These are phyloP conservation scores for Drosophila anomelani DNA, from an alignment of 2,888 invertebrate genomes.

Conservation along the genomic window DNA sequence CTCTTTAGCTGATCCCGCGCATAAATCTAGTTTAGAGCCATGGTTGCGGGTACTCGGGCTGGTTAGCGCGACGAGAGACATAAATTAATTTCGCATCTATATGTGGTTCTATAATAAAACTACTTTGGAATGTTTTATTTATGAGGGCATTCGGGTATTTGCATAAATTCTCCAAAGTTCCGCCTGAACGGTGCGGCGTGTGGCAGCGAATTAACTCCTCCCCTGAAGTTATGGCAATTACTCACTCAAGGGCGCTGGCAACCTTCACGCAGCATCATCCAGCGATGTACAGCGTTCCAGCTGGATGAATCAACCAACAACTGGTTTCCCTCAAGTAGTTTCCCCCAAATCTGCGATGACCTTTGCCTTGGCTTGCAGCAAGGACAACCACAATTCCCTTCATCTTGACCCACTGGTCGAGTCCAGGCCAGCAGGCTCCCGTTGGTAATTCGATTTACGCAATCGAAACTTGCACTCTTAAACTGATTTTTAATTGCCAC, in stretches of 20 bases:
- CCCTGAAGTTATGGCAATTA: constrained; percentile 14
- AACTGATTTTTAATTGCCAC: constrained; percentile 50
- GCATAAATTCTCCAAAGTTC: constrained; percentile 49
- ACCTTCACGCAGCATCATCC: constrained; percentile 14
- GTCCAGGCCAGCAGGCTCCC: constrained; percentile 6
- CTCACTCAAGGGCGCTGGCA: constrained; percentile 19
- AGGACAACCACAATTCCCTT: constrained; percentile 28
- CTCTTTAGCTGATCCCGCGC: constrained; percentile 51
- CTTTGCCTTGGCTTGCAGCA: constrained; percentile 47
- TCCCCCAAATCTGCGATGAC: constrained; percentile 29
- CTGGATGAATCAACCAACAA: constrained; percentile 27
- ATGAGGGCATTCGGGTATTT: constrained; percentile 57
- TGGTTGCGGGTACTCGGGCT: constrained; percentile 47
- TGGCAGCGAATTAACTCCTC: constrained; percentile 10
- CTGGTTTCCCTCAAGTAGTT: constrained; percentile 26
- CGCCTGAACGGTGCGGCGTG: constrained; percentile 13
- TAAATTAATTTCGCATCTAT: constrained; percentile 40
- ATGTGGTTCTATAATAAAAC: constrained; percentile 32
- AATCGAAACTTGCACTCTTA: constrained; percentile 43
- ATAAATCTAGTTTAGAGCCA: constrained; percentile 51
- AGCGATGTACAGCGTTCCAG: constrained; percentile 18
- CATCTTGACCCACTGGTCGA: constrained; percentile 47
- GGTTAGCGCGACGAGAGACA: constrained; percentile 57
- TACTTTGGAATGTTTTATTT: constrained; percentile 63
- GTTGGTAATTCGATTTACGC: constrained; percentile 22